These are phyloP conservation scores for Gallinago jamesoni DNA, from an alignment of 2,113 vertebrate genomes.

Conservation along the genomic window DNA sequence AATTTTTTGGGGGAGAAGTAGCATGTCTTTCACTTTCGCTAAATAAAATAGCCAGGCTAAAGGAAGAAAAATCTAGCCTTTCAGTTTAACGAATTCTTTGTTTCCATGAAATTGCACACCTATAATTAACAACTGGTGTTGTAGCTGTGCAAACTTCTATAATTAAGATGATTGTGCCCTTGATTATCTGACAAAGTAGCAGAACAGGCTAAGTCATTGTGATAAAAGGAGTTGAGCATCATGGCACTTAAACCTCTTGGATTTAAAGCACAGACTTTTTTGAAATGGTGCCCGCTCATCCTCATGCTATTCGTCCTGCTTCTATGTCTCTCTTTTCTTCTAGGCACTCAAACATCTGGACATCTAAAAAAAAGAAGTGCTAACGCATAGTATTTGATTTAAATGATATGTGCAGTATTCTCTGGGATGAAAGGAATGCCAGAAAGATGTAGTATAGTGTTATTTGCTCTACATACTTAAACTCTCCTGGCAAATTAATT, in stretches of 20 bases:
- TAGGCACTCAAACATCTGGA: not conserved
- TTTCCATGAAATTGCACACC: not conserved
- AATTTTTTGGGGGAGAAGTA: fast-evolving
- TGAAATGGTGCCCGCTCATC: constrained; percentile 16
- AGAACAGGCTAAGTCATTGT: not conserved
- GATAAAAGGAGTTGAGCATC: not conserved
- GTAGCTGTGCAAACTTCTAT: not conserved
- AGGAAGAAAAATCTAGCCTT: not conserved
- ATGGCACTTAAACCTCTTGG: not conserved
- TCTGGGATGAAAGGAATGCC: not conserved
- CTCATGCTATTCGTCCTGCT: not conserved
- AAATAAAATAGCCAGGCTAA: not conserved
- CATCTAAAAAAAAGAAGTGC: not conserved
- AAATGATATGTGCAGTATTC: not conserved
- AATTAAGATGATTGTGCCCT: not conserved
- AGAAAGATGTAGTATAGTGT: not conserved
- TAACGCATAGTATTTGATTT: not conserved
- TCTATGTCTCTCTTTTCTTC: not conserved
- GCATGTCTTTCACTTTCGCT: not conserved
- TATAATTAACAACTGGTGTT: not conserved
- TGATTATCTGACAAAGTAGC: not conserved
- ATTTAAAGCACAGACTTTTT: constrained; percentile 3
- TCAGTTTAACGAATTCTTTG: not conserved
- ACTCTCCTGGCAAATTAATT: not conserved
- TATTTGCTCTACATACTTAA: not conserved